Percentiles rank a stretch among this genome's conserved stretches.
These are phyloP conservation scores for Pocillopora verrucosa DNA, from an alignment of 64 coral and sea anemone genomes.

Conservation along the genomic window DNA sequence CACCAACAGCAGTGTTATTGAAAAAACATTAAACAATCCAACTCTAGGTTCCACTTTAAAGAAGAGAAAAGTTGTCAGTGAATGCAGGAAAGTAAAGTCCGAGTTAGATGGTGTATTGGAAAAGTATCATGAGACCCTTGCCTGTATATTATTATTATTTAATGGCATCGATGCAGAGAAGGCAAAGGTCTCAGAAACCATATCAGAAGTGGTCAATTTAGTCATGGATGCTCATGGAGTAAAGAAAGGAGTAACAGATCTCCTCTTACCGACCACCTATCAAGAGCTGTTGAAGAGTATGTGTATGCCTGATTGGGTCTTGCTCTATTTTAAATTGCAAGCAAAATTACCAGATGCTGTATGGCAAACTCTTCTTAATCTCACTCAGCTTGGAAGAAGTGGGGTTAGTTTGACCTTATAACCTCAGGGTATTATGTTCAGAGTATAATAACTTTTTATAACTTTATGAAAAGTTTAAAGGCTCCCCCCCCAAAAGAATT, in stretches of 20 bases:
- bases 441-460: not conserved
- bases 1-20: not conserved
- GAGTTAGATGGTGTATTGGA: constrained; percentile 40
- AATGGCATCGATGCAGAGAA: constrained; percentile 8
- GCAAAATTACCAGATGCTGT: constrained; percentile 29
- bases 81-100: not conserved
- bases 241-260: not conserved
- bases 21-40: not conserved
- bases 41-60: constrained; percentile 24
- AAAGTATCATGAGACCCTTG: constrained; percentile 39
- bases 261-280: not conserved
- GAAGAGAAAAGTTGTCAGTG: constrained; percentile 27
- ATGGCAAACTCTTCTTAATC: constrained; percentile 36
- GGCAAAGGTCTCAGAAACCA: not conserved
- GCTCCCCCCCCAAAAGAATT: too few species aligned
- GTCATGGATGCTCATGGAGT: constrained; percentile 9
- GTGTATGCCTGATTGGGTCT: constrained; percentile 38
- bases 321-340: constrained; percentile 33
- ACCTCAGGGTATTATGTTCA: not conserved
- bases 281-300: not conserved
- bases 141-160: constrained; percentile 27
- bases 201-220: constrained; percentile 15
- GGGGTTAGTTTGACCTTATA: not conserved
- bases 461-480: too few species aligned
- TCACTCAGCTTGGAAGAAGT: constrained; percentile 48